Conservation (phyloP, 2,888 invertebrate species). For the Mermis nigrescens region DNA sequence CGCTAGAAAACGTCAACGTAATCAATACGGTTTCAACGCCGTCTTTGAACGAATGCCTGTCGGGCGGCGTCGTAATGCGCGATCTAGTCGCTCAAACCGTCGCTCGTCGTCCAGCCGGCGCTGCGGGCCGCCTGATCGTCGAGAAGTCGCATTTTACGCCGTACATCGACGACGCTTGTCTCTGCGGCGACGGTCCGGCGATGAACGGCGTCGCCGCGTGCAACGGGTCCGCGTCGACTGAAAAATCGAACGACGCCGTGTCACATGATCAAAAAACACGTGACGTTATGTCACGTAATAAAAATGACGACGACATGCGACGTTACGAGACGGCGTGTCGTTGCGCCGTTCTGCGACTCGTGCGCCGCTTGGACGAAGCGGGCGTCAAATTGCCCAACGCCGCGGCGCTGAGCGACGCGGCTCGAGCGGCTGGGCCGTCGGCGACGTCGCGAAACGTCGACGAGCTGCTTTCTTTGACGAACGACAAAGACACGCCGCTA, state of each 20-base stretch:
- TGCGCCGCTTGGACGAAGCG: not conserved
- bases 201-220: too few relatives aligned
- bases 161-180: conserved; percentile 16
- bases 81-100: conserved; percentile 38
- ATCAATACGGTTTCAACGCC: conserved; percentile 29
- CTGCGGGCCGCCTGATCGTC: conserved; percentile 21
- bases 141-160: conserved; percentile 33
- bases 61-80: conserved; percentile 37
- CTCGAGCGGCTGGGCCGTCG: not conserved
- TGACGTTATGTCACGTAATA: too few relatives aligned
- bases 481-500: not conserved
- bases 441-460: not conserved
- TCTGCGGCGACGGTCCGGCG: not conserved
- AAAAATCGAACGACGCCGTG: not conserved
- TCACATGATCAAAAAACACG: too few relatives aligned
- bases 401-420: not conserved
- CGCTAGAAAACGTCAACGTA: conserved; percentile 22
- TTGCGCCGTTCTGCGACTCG: not conserved
- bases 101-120: conserved; percentile 33
- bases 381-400: conserved; percentile 1
- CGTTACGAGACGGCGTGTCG: not conserved
- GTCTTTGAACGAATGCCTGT: conserved; percentile 28
- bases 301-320: too few relatives aligned
- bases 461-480: not conserved
- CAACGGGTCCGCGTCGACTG: not conserved